Conservation (phyloP, 1,140 invertebrate species). For the Temnothorax curvispinosus region DNA sequence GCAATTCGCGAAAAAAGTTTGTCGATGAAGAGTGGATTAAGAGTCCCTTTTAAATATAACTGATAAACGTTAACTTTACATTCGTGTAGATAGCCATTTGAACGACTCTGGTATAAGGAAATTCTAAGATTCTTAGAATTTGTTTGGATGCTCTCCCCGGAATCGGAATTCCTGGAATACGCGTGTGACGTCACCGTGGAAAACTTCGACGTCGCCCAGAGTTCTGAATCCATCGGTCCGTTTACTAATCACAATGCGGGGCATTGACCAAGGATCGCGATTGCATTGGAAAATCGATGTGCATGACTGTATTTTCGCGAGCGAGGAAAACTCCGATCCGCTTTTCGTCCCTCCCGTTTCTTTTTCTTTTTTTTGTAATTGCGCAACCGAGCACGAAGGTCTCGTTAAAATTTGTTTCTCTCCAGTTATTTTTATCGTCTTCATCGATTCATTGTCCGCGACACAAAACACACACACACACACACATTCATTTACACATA, state of each 20-base stretch:
- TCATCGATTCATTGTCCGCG: slow-evolving; percentile 58
- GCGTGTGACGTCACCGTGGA: not conserved
- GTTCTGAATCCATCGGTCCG: not conserved
- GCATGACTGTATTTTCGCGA: slow-evolving; percentile 77
- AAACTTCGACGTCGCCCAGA: not conserved
- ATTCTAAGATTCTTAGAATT: slow-evolving; percentile 3
- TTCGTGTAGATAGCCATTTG: not conserved
- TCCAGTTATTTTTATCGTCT: slow-evolving; percentile 52
- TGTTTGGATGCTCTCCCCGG: not conserved
- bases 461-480: slow-evolving; percentile 23
- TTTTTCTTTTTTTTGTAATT: slow-evolving; percentile 57
- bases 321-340: slow-evolving; percentile 25
- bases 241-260: not conserved
- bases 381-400: slow-evolving; percentile 75
- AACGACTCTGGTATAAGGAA: not conserved
- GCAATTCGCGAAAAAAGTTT: not conserved
- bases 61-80: not conserved
- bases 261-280: slow-evolving; percentile 1
- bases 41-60: not conserved
- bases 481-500: not conserved
- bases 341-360: not conserved
- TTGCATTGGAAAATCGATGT: slow-evolving; percentile 77
- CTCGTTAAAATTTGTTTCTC: slow-evolving; percentile 75
- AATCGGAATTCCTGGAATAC: not conserved
- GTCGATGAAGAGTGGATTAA: not conserved